phyloP scores from a whole-genome alignment of 2,113 vertebrate species.

The Seriola aureovittata region DNA sequence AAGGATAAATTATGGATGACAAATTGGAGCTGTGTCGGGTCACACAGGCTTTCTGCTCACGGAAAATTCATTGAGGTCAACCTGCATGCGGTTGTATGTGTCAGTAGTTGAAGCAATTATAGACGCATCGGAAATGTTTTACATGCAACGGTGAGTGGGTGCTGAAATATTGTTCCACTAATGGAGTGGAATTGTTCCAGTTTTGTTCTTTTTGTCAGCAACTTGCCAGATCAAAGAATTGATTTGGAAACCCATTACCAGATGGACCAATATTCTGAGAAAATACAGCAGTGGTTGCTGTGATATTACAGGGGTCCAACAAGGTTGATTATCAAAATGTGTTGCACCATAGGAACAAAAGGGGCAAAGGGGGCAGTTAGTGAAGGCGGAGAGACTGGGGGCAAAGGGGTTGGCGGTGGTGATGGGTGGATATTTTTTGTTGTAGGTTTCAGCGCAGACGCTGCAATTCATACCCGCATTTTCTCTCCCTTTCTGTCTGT shows the following conservation, averaged over 20 bases:
- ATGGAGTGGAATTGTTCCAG: constrained; percentile 4
- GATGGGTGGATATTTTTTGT: constrained; percentile 8
- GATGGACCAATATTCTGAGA: constrained; percentile 7
- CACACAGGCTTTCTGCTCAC: constrained; percentile 18
- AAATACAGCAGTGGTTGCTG: not conserved
- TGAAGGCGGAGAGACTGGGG: not conserved
- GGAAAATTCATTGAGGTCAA: constrained; percentile 43
- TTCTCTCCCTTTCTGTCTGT: constrained; percentile 46
- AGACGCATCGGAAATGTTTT: constrained; percentile 39
- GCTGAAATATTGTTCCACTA: constrained; percentile 16
- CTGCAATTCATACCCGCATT: constrained; percentile 42
- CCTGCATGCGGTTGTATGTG: constrained; percentile 24
- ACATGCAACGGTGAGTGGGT: constrained; percentile 21
- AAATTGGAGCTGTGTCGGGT: constrained; percentile 42
- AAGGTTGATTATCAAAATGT: constrained; percentile 1
- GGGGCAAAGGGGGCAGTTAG: constrained; percentile 22
- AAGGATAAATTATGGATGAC: constrained; percentile 49
- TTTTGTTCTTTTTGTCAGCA: not conserved
- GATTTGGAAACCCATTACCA: not conserved
- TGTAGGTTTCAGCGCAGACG: constrained; percentile 7
- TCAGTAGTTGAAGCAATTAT: constrained; percentile 26
- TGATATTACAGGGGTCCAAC: not conserved
- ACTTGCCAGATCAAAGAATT: constrained; percentile 4
- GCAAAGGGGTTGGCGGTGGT: not conserved
- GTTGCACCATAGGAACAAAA: not conserved